Conservation (phyloP, 2,797 vertebrate species). For the Octomys mimax region DNA sequence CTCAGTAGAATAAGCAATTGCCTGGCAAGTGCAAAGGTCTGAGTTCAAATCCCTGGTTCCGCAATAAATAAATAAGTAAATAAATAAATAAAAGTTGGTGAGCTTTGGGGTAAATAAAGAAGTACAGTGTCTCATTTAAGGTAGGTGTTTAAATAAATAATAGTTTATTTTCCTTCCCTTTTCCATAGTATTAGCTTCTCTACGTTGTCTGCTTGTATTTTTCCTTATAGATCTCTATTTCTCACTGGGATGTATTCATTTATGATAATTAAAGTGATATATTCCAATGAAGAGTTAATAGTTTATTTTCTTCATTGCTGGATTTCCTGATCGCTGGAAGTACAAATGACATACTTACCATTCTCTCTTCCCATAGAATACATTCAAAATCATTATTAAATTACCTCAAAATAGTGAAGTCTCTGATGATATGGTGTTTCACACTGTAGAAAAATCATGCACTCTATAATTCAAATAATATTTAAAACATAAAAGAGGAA, state of each 20-base stretch:
- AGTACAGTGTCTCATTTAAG: neutral
- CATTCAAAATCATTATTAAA: neutral
- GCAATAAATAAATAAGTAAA: too few relatives aligned
- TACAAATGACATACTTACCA: too few relatives aligned
- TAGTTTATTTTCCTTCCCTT: conserved; percentile 18
- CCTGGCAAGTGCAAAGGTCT: too few relatives aligned
- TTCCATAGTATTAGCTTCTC: neutral
- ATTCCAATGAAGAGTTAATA: neutral
- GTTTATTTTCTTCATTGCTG: neutral
- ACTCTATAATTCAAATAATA: neutral
- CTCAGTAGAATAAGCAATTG: too few relatives aligned
- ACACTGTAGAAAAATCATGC: neutral
- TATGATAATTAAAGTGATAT: neutral
- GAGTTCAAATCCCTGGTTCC: too few relatives aligned
- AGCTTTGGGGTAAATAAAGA: neutral
- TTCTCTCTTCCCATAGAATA: neutral
- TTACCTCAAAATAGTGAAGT: neutral
- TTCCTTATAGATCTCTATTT: conserved; percentile 11
- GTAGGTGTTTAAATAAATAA: neutral
- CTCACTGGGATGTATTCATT: neutral
- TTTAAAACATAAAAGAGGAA: neutral
- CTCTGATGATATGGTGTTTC: neutral
- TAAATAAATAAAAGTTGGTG: conserved; percentile 1
- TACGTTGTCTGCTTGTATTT: neutral
- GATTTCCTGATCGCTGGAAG: neutral